A percentile compares a stretch with the other conserved stretches of the same genome.
These are phyloP conservation scores for Gymnarchus niloticus DNA, from an alignment of 2,113 vertebrate genomes.

Conservation along the genomic window DNA sequence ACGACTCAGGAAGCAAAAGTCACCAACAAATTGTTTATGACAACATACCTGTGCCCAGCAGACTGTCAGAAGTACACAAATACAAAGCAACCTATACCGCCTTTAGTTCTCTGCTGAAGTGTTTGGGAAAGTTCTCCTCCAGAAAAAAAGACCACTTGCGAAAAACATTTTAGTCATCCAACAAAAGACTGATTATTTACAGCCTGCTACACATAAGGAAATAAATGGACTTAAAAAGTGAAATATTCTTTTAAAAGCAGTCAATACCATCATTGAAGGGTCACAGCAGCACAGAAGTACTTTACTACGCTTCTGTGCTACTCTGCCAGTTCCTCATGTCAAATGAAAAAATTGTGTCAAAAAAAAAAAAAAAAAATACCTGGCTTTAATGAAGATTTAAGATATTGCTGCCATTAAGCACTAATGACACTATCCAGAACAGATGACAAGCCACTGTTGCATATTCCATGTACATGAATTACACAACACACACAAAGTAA, in stretches of 20 bases:
- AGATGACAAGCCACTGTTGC: not conserved
- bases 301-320: not conserved
- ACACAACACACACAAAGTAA: not conserved
- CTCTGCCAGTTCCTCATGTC: not conserved
- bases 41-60: conserved; percentile 57
- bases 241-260: not conserved
- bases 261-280: not conserved
- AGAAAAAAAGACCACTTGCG: not conserved
- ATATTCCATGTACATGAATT: not conserved
- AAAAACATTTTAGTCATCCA: conserved; percentile 30
- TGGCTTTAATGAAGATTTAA: not conserved
- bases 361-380: not conserved
- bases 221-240: not conserved
- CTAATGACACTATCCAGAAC: not conserved
- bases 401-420: not conserved
- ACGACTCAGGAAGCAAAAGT: conserved; percentile 60
- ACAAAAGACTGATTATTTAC: conserved; percentile 1
- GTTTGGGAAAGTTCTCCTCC: conserved; percentile 32
- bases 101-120: conserved; percentile 52
- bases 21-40: conserved; percentile 59
- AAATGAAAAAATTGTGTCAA: not conserved
- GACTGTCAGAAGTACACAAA: conserved; percentile 54
- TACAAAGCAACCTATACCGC: conserved; percentile 49
- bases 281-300: not conserved
- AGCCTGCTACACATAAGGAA: not conserved